Base-by-base conservation (phyloP, 2,113 vertebrate species). In the Hucho hucho region DNA sequence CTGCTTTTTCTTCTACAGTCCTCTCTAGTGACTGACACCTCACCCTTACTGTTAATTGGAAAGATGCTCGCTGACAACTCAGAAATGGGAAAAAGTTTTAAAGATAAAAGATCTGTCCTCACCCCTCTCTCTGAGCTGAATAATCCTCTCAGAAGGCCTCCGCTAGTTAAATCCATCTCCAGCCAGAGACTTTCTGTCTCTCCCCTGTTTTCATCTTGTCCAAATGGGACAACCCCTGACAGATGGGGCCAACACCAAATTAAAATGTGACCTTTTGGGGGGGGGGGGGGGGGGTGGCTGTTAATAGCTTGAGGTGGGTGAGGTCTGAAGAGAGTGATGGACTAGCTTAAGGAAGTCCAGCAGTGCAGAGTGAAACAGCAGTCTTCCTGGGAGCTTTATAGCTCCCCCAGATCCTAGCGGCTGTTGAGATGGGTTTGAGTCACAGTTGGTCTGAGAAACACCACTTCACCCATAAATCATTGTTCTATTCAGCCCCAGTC, bases 231-330 rank as follows among this genome's bases (percentile, higher is more conserved):
- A 16, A 75, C 56, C 75, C 68, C 65, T 75, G 73, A 70, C 77
- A 73, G 25, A 2, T 63, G 72, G 26, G 59, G 69, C 69, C 32
- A n/a, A 29, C 53, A 73, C 75, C 77, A 79, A 80, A 79, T 82
- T 82, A 82, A 79, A 82, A 79, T 64, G 29, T 75, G 75, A 77
- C 77, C 75, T 70, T 77, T 77, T 75, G 75, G n/a, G n/a, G n/a
- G n/a, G n/a, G n/a, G n/a, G n/a, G n/a, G n/a, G n/a, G n/a, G n/a
- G n/a, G n/a, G n/a, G n/a, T n/a, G n/a, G n/a, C n/a, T 79, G 77
- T 84, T 79, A 80, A 84, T 82, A 25, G 80, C 77, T 82, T 82
- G 56, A n/a, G 46, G 77, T 75, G 70, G 37, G 1, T 22, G 67
- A 12, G 22, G 43, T 46, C 20, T 24, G 67, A 65, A 61, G n/a